These are phyloP conservation scores for Volucella bombylans DNA, from an alignment of 2,888 invertebrate species.

Conservation along the genomic window DNA sequence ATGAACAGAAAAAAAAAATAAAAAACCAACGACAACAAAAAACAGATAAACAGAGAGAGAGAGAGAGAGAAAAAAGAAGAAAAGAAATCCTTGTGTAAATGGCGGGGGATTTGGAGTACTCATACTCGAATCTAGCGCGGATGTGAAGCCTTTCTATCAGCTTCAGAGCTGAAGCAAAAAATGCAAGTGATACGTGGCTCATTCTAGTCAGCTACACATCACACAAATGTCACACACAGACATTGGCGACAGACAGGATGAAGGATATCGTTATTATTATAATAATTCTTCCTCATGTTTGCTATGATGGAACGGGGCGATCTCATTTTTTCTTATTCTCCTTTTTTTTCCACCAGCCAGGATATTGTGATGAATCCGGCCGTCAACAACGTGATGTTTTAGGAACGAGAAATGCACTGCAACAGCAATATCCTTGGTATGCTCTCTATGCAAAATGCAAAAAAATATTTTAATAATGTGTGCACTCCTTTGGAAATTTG, in stretches of 20 bases:
- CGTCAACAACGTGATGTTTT: slow-evolving; percentile 52
- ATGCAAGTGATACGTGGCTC: slow-evolving; percentile 69
- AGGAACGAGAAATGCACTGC: slow-evolving; percentile 40
- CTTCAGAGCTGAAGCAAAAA: neutral
- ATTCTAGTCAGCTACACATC: slow-evolving; percentile 58
- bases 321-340: slow-evolving; percentile 7
- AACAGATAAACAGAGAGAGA: slow-evolving; percentile 2
- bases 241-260: slow-evolving; percentile 70
- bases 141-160: slow-evolving; percentile 56
- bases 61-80: neutral
- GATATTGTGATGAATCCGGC: slow-evolving; percentile 68
- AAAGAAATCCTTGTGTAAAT: slow-evolving; percentile 58
- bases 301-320: slow-evolving; percentile 52
- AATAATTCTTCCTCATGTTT: slow-evolving; percentile 74
- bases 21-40: neutral
- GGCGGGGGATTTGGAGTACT: slow-evolving; percentile 42
- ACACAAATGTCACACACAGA: slow-evolving; percentile 69
- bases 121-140: slow-evolving; percentile 26
- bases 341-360: slow-evolving; percentile 31
- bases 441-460: slow-evolving; percentile 43
- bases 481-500: slow-evolving; percentile 73
- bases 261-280: slow-evolving; percentile 74
- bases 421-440: neutral
- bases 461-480: slow-evolving; percentile 74
- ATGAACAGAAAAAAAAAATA: slow-evolving; percentile 8